Conservation (phyloP, 2,888 invertebrate genomes). For the Caenorhabditis imperialis region DNA sequence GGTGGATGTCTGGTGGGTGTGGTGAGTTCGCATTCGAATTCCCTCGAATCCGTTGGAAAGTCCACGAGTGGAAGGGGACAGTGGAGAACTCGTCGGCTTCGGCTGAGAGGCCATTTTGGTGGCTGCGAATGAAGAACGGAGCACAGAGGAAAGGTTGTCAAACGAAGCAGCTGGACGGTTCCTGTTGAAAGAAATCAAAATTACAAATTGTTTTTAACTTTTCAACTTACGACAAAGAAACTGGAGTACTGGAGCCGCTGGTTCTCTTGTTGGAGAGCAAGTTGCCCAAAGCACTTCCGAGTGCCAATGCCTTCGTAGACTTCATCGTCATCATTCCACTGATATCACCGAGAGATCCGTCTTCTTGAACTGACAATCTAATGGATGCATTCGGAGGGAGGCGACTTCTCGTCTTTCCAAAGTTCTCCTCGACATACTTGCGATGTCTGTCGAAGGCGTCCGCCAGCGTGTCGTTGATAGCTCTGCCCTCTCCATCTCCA, state of each 20-base stretch:
- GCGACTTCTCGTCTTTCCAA: slow-evolving; percentile 58
- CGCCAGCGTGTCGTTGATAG: slow-evolving; percentile 67
- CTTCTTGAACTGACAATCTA: slow-evolving; percentile 29
- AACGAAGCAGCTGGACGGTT: slow-evolving; percentile 47
- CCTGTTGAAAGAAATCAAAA: no score
- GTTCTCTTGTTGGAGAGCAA: slow-evolving; percentile 48
- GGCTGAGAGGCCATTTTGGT: slow-evolving; percentile 21
- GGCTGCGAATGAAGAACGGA: slow-evolving; percentile 37
- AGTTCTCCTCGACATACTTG: slow-evolving; percentile 65
- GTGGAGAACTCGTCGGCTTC: slow-evolving; percentile 12
- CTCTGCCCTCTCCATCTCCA: slow-evolving; percentile 37
- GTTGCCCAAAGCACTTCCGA: slow-evolving; percentile 37
- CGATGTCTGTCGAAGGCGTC: slow-evolving; percentile 65
- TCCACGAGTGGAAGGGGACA: slow-evolving; percentile 6
- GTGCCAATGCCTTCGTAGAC: slow-evolving; percentile 30
- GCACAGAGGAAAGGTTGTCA: slow-evolving; percentile 50
- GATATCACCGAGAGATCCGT: slow-evolving; percentile 23
- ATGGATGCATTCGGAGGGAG: slow-evolving; percentile 37
- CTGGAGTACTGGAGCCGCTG: slow-evolving; percentile 33
- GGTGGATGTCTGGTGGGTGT: slow-evolving; percentile 28
- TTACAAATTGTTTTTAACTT: no score
- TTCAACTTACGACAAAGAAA: slow-evolving; percentile 19
- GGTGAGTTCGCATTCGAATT: slow-evolving; percentile 48
- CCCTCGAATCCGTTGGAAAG: slow-evolving; percentile 32
- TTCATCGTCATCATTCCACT: slow-evolving; percentile 54